A percentile compares a stretch with the other conserved stretches of the same genome.
Conservation (phyloP, 2,113 vertebrate species). For the Pardalotus punctatus region DNA sequence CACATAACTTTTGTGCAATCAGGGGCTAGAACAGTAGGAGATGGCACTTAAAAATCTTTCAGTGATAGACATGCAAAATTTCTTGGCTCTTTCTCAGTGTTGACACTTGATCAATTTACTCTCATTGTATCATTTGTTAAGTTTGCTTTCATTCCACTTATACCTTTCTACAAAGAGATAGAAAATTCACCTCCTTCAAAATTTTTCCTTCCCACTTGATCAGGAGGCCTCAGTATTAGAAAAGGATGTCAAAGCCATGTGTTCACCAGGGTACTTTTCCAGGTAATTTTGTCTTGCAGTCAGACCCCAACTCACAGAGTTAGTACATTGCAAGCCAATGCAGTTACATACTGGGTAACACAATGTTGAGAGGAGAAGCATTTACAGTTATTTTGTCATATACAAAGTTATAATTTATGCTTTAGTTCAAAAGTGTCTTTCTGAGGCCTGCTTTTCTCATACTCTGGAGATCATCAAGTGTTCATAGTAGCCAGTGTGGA, state of each 20-base stretch:
- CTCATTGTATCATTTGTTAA: not conserved
- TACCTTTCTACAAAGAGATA: not conserved
- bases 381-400: not conserved
- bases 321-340: fast-evolving
- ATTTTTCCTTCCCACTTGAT: not conserved
- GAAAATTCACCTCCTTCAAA: not conserved
- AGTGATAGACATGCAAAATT: not conserved
- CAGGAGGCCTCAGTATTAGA: not conserved
- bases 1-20: not conserved
- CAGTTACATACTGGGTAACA: not conserved
- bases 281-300: not conserved
- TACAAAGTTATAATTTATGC: not conserved
- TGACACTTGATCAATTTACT: not conserved
- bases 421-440: not conserved
- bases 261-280: not conserved
- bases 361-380: not conserved
- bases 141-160: not conserved
- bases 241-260: not conserved
- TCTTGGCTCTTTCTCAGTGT: not conserved
- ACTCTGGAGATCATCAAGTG: not conserved
- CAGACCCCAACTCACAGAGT: not conserved
- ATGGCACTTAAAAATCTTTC: not conserved
- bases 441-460: not conserved
- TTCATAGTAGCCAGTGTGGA: not conserved
- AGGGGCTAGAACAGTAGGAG: not conserved